Conservation (phyloP, 2,888 invertebrate species). For the Apamea epomidion region DNA sequence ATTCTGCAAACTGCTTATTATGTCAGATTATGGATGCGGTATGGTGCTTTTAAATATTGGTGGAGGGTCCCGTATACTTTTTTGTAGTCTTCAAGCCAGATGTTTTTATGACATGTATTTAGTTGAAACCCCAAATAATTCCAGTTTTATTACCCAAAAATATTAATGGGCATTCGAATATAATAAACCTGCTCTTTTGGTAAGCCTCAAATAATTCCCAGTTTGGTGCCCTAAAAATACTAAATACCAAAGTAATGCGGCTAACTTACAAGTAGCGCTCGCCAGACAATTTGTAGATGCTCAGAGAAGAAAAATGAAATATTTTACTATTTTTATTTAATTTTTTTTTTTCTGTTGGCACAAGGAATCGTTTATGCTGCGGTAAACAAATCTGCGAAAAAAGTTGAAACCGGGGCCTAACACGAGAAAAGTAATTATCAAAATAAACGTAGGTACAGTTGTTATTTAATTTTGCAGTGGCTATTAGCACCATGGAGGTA, state of each 20-base stretch:
- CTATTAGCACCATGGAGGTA: background rate
- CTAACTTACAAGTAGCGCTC: background rate
- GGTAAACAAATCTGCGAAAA: background rate
- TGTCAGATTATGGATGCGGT: slow-evolving; percentile 34
- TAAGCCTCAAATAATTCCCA: too few relatives aligned
- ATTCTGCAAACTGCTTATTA: slow-evolving; percentile 59
- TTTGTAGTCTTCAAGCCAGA: too few relatives aligned
- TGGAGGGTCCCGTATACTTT: slow-evolving; percentile 22
- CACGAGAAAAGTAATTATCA: background rate
- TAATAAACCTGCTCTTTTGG: background rate
- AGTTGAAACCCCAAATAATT: too few relatives aligned
- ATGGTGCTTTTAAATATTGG: background rate
- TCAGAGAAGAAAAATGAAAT: too few relatives aligned
- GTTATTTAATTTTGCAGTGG: background rate
- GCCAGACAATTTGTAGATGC: too few relatives aligned
- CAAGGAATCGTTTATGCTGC: background rate
- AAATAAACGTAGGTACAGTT: background rate
- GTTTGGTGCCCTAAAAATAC: background rate
- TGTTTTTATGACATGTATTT: background rate
- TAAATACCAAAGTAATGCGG: background rate
- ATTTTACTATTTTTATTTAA: background rate
- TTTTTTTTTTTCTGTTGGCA: background rate
- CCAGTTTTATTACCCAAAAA: background rate
- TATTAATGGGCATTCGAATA: background rate
- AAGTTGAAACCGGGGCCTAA: background rate